Conservation (phyloP, 2,113 vertebrate genomes). For the Phyllopteryx taeniolatus region DNA sequence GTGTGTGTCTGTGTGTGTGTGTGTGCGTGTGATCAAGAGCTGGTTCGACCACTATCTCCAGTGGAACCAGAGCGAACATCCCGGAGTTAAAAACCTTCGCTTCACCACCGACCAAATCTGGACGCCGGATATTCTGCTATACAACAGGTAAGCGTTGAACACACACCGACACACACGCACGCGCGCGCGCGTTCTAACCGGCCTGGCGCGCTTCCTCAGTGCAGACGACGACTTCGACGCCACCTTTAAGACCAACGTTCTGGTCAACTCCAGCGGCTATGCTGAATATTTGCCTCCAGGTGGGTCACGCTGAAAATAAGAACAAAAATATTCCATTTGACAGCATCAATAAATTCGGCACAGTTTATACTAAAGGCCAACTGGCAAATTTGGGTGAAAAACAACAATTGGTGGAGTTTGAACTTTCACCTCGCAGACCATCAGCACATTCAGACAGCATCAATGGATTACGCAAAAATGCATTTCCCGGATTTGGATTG, state of each 20-base stretch:
- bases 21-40: slow-evolving; percentile 54
- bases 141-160: slow-evolving; percentile 73
- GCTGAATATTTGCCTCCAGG: slow-evolving; percentile 79
- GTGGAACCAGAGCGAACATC: slow-evolving; percentile 79
- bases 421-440: too few relatives aligned
- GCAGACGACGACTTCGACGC: slow-evolving; percentile 82
- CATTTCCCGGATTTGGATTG: too few relatives aligned
- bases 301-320: slow-evolving; percentile 24
- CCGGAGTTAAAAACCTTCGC: slow-evolving; percentile 77
- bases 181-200: slow-evolving; percentile 1
- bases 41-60: slow-evolving; percentile 79
- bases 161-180: not conserved
- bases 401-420: not conserved
- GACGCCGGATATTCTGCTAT: slow-evolving; percentile 79
- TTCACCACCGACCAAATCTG: slow-evolving; percentile 79
- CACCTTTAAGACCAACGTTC: slow-evolving; percentile 77
- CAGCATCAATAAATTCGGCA: too few relatives aligned
- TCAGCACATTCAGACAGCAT: too few relatives aligned
- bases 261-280: slow-evolving; percentile 81
- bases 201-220: slow-evolving; percentile 58
- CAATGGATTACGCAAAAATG: too few relatives aligned
- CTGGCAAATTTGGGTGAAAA: too few relatives aligned
- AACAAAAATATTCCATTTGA: not conserved
- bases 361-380: too few relatives aligned
- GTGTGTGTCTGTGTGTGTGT: slow-evolving; percentile 11